Percentiles rank a stretch among this genome's conserved stretches.
phyloP scores from a whole-genome alignment of 2,113 vertebrate species.

The Pelodiscus sinensis region DNA sequence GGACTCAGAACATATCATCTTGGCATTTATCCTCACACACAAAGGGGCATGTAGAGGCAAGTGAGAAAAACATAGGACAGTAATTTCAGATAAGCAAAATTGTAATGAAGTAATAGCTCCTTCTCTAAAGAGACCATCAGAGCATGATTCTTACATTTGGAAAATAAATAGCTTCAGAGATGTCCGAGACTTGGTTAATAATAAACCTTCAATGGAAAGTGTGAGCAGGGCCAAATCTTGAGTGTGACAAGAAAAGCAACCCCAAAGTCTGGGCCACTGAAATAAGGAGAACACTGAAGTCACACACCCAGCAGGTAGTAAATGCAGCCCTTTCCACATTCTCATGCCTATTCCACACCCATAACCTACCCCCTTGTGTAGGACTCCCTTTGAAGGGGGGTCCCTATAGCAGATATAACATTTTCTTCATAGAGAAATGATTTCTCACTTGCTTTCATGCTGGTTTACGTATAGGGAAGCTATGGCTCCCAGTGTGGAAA shows the following conservation, averaged over 20 bases:
- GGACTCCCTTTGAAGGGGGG: neutral
- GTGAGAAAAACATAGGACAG: neutral
- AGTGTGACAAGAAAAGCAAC: neutral
- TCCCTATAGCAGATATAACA: neutral
- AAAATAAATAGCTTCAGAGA: neutral
- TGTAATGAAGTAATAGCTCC: neutral
- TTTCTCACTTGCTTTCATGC: neutral
- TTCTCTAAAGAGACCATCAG: neutral
- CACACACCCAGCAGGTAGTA: neutral
- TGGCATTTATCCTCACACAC: neutral
- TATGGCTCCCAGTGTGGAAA: neutral
- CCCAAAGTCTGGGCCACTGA: neutral
- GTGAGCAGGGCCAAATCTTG: neutral
- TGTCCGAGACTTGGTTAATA: neutral
- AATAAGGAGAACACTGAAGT: neutral
- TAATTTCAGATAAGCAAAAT: conserved; percentile 8
- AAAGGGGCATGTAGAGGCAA: neutral
- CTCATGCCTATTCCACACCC: conserved; percentile 21
- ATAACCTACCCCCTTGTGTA: neutral
- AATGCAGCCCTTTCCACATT: neutral
- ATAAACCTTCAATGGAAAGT: neutral
- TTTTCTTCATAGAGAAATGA: neutral
- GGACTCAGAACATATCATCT: conserved; percentile 2
- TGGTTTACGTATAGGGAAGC: conserved; percentile 1
- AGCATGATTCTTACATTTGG: neutral